Percentiles rank a stretch among this genome's conserved stretches.
phyloP scores from a whole-genome alignment of 2,888 invertebrate species.

The Hartigia nigra region DNA sequence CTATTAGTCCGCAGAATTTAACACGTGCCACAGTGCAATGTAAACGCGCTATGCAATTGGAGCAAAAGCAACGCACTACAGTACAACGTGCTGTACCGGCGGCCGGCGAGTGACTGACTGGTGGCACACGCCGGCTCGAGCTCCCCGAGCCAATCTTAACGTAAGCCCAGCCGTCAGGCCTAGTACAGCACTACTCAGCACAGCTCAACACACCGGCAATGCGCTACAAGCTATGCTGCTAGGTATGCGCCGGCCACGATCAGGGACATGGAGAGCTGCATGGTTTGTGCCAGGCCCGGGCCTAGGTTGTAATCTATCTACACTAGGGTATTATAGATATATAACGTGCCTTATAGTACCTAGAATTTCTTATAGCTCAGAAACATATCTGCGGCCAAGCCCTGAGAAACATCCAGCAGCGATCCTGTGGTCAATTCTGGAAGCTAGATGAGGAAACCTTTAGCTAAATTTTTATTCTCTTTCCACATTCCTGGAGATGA shows the following conservation, averaged over 20 bases:
- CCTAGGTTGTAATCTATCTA: background rate
- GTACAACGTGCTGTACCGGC: constrained; percentile 36
- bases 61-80: background rate
- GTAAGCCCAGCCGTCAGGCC: constrained; percentile 28
- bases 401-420: background rate
- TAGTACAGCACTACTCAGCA: background rate
- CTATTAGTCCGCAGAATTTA: background rate
- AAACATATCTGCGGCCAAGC: background rate
- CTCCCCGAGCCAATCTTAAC: constrained; percentile 19
- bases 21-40: background rate
- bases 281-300: background rate
- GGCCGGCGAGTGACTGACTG: constrained; percentile 56
- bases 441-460: background rate
- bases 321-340: background rate
- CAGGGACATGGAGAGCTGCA: background rate
- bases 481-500: background rate
- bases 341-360: background rate
- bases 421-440: background rate
- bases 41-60: background rate
- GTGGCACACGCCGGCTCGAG: constrained; percentile 37
- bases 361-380: background rate
- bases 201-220: background rate
- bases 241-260: background rate
- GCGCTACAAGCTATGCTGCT: background rate
- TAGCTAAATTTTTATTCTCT: background rate